Evolutionary conservation across 2,113 vertebrate genomes (phyloP), one percentile per base, ranked within the genome.

Genomic region (Pipra filicauda): DNA sequence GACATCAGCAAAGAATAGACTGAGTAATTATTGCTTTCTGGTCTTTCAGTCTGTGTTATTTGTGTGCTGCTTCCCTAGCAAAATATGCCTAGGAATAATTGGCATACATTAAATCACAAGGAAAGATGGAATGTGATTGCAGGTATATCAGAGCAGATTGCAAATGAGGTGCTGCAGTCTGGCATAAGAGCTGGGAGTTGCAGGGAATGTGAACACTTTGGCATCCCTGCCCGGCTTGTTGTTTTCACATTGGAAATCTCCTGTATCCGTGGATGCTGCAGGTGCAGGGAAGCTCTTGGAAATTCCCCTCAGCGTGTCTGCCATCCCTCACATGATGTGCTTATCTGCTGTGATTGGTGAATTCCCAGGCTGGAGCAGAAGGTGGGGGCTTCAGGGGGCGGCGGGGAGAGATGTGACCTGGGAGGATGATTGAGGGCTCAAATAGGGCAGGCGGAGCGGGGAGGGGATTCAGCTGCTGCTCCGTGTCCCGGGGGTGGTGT

Each of bases 161-260:
- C 88, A 96, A 89, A 94, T 93, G 31, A 92, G 92, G 9, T 76
- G 92, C 96, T 96, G 95, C 95, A 96, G 95, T 76, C 54, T 92
- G 96, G 64, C 64, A n/a, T 27, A 28, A 65, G 80, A 92, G 90
- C 90, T 67, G 72, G 33, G 76, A 91, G 67, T 85, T 26, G 86
- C 88, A 43, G 83, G 72, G 90, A 78, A 28, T 2, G 61, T 4
- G 80, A 91, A 7, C 49, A 30, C 73, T 92, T 78, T 0, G 19
- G 86, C 80, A 67, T 82, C 37, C 2, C 69, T 57, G 69, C 92
- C 61, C 27, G 52, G 65, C 57, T 51, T 44, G 52, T n/a, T 9
- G 23, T 85, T 81, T 67, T 88, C 61, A 10, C 83, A 1, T 6
- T 24, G 88, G 92, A 91, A 71, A 81, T 84, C 85, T 96, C 66